Percentiles rank a stretch among this genome's conserved stretches.
Evolutionary conservation across 2,888 invertebrate genomes (phyloP).

Genomic region (Sesia apiformis): DNA sequence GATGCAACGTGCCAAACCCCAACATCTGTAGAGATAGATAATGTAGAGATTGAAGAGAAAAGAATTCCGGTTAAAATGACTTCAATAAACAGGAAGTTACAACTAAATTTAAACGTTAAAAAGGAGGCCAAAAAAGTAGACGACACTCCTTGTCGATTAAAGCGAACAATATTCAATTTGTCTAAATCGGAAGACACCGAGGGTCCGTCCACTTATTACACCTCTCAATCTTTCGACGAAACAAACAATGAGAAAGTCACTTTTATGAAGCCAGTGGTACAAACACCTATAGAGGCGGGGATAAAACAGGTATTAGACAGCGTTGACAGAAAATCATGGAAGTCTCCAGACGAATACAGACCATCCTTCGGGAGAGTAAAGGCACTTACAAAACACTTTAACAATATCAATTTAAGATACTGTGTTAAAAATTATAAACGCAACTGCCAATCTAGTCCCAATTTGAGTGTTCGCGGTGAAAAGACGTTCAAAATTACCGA

Average conservation of each 20-base stretch:
- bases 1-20: slow-evolving; percentile 60
- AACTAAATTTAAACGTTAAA: slow-evolving; percentile 41
- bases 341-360: slow-evolving; percentile 80
- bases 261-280: slow-evolving; percentile 16
- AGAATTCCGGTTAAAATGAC: background rate
- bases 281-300: slow-evolving; percentile 32
- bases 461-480: slow-evolving; percentile 43
- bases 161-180: slow-evolving; percentile 44
- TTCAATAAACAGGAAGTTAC: slow-evolving; percentile 23
- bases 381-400: slow-evolving; percentile 81
- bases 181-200: slow-evolving; percentile 58
- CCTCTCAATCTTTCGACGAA: slow-evolving; percentile 48
- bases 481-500: slow-evolving; percentile 28
- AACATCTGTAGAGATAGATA: slow-evolving; percentile 20
- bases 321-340: slow-evolving; percentile 76
- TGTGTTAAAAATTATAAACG: slow-evolving; percentile 56
- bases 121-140: slow-evolving; percentile 36
- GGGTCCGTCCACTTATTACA: slow-evolving; percentile 44
- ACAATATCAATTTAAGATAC: slow-evolving; percentile 62
- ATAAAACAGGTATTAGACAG: slow-evolving; percentile 49
- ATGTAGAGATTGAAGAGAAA: background rate
- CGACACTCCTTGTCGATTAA: slow-evolving; percentile 45
- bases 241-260: slow-evolving; percentile 18
- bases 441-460: slow-evolving; percentile 64
- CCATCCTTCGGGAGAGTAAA: slow-evolving; percentile 82